A percentile compares a stretch with the other conserved stretches of the same genome.
phyloP scores from a whole-genome alignment of 2,888 invertebrate species.

The Patella caerulea region DNA sequence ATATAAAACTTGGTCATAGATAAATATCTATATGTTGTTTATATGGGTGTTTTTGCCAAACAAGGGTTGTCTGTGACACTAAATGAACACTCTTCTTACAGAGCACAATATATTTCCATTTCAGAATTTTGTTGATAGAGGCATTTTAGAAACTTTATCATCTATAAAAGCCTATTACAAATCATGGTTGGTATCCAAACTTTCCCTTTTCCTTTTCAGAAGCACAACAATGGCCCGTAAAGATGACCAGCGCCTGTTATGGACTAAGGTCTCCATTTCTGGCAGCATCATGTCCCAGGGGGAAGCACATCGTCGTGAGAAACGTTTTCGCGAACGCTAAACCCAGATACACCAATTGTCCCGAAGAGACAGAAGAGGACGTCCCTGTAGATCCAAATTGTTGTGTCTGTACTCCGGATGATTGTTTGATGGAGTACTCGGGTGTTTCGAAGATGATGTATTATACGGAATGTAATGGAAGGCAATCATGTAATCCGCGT shows the following conservation, averaged over 20 bases:
- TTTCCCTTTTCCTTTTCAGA: no score
- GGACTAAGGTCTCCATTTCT: neutral
- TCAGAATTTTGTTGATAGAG: no score
- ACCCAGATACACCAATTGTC: neutral
- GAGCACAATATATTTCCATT: no score
- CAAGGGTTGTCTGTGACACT: no score
- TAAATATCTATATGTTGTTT: no score
- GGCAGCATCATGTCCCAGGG: neutral
- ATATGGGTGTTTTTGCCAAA: no score
- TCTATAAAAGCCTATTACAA: no score
- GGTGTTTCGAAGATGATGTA: constrained; percentile 1
- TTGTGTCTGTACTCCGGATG: neutral
- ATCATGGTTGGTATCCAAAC: no score
- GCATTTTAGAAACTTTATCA: no score
- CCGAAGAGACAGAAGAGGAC: neutral
- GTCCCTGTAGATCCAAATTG: neutral
- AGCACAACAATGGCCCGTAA: neutral
- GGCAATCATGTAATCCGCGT: neutral
- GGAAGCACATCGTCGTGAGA: neutral
- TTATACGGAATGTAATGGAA: neutral
- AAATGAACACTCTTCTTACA: no score
- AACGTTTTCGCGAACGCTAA: neutral
- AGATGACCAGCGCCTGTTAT: neutral
- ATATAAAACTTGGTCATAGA: no score
- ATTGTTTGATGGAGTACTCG: constrained; percentile 2